Conservation (phyloP, 2,113 vertebrate species). For the Parus major region DNA sequence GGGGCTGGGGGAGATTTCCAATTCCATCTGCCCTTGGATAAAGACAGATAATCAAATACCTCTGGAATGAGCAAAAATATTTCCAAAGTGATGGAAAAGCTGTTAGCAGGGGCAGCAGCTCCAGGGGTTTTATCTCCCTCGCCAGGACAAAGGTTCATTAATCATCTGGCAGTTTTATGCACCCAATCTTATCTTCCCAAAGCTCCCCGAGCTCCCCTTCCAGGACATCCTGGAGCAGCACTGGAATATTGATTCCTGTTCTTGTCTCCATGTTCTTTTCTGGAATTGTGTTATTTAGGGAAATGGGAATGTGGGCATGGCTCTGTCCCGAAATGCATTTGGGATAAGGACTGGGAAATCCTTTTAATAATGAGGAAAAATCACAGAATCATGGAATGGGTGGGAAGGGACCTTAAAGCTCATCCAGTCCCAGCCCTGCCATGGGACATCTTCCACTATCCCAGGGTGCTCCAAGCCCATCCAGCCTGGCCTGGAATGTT, state of each 20-base stretch:
- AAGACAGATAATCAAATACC: slow-evolving; percentile 11
- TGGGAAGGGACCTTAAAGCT: not conserved
- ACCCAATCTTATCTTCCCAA: slow-evolving; percentile 15
- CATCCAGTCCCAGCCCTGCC: not conserved
- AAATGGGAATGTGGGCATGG: not conserved
- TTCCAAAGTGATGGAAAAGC: not conserved
- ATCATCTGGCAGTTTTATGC: not conserved
- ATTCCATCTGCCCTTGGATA: slow-evolving; percentile 50
- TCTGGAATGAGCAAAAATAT: not conserved
- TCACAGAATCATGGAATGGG: not conserved
- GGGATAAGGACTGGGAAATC: not conserved
- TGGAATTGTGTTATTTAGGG: not conserved
- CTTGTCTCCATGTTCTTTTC: not conserved
- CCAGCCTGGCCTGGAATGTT: not conserved
- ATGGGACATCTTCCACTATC: not conserved
- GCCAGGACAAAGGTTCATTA: slow-evolving; percentile 32
- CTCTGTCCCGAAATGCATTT: not conserved
- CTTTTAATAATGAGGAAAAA: not conserved
- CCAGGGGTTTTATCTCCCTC: not conserved
- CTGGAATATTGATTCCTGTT: not conserved
- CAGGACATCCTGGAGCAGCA: slow-evolving; percentile 11
- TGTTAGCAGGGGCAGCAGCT: not conserved
- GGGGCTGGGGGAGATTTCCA: not conserved
- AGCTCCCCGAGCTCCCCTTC: not conserved
- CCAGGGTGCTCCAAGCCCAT: not conserved